Base-by-base conservation (phyloP, 37 sponge, comb jelly and placozoan genomes). In the Chondrilla cf. caribensis region DNA sequence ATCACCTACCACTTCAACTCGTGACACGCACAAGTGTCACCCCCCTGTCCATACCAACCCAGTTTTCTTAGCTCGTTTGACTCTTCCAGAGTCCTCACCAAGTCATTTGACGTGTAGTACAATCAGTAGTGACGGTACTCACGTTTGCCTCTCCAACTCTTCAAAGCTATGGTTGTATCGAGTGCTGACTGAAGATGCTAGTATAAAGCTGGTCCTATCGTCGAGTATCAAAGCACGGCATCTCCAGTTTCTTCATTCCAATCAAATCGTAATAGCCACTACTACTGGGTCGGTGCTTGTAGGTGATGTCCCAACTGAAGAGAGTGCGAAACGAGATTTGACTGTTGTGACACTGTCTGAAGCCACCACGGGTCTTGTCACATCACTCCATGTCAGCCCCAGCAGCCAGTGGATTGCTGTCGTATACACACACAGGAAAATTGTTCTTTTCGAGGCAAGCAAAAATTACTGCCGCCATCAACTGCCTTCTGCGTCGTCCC, bases 141-240 rank as follows among this genome's bases (percentile, higher is more conserved):
- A 79, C n/a, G 75, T 85, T 37, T 78, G 83, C 60, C 44, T 92
- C 19, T 85, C 86, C 0, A 87, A 79, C 43, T 54, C 78, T 8
- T 43, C 82, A 6, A 41, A 57, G 37, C 21, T 86, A 25, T 91
- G 91, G 91, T 11, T 91, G 41, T 91, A 87, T 73, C 76, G 25
- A 2, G n/a, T 73, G 1, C 1, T 43, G 43, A 6, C 41, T 41
- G 19, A 38, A 7, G 22, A 42, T 1, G 76, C 43, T 2, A 42
- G 18, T 19, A 43, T 73, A 1, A 73, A 73, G 5, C 44, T 73
- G 21, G 22, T 73, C 3, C 21, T 42, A 5, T 14, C 47, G 2
- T 73, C 44, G 2, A 18, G 15, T 2, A 39, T 42, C 42, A n/a
- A 15, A 9, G 76, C 44, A 0, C 31, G 44, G 2, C 44, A 73